Base-by-base conservation (phyloP, 2,113 vertebrate species). In the Sinocyclocheilus anophthalmus region DNA sequence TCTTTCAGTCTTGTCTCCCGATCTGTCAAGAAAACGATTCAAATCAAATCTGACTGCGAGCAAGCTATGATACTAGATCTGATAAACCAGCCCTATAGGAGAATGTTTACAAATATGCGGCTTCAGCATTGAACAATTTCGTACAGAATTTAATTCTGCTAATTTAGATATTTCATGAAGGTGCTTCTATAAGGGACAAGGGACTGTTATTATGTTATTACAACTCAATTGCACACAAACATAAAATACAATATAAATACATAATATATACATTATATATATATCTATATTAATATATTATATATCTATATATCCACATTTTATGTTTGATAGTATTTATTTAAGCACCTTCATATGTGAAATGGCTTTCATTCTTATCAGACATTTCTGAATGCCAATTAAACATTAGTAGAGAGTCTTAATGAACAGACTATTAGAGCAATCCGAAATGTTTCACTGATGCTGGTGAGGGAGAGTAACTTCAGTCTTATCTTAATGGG, bases 1-100 rank as follows among this genome's bases (percentile, higher is more conserved):
- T 94, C 91, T 88, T 30, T 85, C 77, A 88, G 85, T 86, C 78
- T 80, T 39, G 53, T 79, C 77, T 79, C 55, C 12, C 5, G 55
- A 80, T 80, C 77, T 80, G 77, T 78, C 76, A 78, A 4, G 76
- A 33, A 78, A 57, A 57, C 76, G 76, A 78, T 22, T 57, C 11
- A 76, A 57, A 78, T 78, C 76, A 80, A 61, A 63, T 80, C 69
- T 42, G 4, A 72, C 33, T 22, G 69, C 37, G 69, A 72, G 77
- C 11, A 42, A 61, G 33, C 55, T 24, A 24, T 80, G 55, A 79
- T 79, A 22, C 7, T 42, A 48, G 55, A 80, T 80, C 77, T 24
- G 77, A 80, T 42, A 61, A 80, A 80, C 5, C 16, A 39, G 6
- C 55, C 37, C 55, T 8, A 39, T 16, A 30, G 33, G 55, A 61